Conservation (phyloP, 2,888 invertebrate species). For the Oscheius myriophilus region DNA sequence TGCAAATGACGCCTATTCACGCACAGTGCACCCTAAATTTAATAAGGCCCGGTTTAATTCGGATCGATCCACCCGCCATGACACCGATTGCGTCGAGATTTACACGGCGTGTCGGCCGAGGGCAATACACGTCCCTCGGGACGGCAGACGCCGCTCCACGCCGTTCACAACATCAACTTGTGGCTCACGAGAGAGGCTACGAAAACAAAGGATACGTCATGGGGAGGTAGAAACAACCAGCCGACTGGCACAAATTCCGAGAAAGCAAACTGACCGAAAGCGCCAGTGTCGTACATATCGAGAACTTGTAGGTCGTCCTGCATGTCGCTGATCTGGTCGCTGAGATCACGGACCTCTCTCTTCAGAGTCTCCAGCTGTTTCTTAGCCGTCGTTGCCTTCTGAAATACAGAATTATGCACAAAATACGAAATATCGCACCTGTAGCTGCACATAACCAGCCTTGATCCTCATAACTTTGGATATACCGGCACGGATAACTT, state of each 20-base stretch:
- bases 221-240: too few relatives aligned
- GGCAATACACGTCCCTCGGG: too few relatives aligned
- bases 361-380: constrained; percentile 51
- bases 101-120: too few relatives aligned
- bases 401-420: background rate
- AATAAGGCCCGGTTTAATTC: constrained; percentile 1
- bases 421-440: constrained; percentile 31
- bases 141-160: too few relatives aligned
- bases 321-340: constrained; percentile 62
- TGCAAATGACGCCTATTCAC: background rate
- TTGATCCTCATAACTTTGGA: constrained; percentile 60
- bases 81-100: too few relatives aligned
- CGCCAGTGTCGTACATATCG: constrained; percentile 64
- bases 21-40: background rate
- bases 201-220: too few relatives aligned
- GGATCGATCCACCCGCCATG: background rate
- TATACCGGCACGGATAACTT: constrained; percentile 49
- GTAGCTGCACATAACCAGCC: constrained; percentile 55
- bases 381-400: constrained; percentile 50
- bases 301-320: constrained; percentile 63
- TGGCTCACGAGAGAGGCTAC: too few relatives aligned
- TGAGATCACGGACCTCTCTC: constrained; percentile 55
- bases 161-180: too few relatives aligned
- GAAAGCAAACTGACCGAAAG: constrained; percentile 44
- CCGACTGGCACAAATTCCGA: too few relatives aligned